These are phyloP conservation scores for Cyrtorhinus lividipennis DNA, from an alignment of 1,140 invertebrate species.

Conservation along the genomic window DNA sequence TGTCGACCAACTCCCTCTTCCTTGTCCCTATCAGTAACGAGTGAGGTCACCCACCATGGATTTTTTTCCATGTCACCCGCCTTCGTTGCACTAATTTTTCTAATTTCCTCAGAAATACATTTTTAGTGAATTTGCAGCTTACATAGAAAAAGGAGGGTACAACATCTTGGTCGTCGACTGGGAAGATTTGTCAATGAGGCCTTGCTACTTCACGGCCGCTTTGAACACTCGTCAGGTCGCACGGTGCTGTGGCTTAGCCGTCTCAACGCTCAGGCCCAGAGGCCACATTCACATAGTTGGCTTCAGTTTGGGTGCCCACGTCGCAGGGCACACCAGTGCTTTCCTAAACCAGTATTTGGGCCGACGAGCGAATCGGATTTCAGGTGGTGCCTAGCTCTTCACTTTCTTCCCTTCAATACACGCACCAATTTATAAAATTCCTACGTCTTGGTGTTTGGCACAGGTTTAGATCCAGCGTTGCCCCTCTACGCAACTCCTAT, in stretches of 20 bases:
- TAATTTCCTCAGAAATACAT: too few species aligned
- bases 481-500: slow-evolving; percentile 42
- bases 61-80: too few species aligned
- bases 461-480: slow-evolving; percentile 50
- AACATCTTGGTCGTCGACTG: slow-evolving; percentile 53
- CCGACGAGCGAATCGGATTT: slow-evolving; percentile 39
- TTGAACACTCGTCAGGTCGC: slow-evolving; percentile 47
- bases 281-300: slow-evolving; percentile 48
- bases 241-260: slow-evolving; percentile 34
- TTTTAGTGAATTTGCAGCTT: neutral
- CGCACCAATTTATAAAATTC: neutral
- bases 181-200: slow-evolving; percentile 39
- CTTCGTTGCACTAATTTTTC: too few species aligned
- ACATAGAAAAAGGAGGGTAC: slow-evolving; percentile 23
- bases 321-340: slow-evolving; percentile 41
- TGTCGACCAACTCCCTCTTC: too few species aligned
- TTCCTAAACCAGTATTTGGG: slow-evolving; percentile 32
- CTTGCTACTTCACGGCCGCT: slow-evolving; percentile 48
- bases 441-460: neutral
- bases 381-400: slow-evolving; percentile 30
- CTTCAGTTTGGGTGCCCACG: slow-evolving; percentile 52
- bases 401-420: too few species aligned
- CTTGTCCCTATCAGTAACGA: too few species aligned
- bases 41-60: too few species aligned
- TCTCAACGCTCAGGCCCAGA: slow-evolving; percentile 24